A percentile compares a stretch with the other conserved stretches of the same genome.
phyloP scores from a whole-genome alignment of 1,140 invertebrate genomes.

The Trissolcus basalis region DNA sequence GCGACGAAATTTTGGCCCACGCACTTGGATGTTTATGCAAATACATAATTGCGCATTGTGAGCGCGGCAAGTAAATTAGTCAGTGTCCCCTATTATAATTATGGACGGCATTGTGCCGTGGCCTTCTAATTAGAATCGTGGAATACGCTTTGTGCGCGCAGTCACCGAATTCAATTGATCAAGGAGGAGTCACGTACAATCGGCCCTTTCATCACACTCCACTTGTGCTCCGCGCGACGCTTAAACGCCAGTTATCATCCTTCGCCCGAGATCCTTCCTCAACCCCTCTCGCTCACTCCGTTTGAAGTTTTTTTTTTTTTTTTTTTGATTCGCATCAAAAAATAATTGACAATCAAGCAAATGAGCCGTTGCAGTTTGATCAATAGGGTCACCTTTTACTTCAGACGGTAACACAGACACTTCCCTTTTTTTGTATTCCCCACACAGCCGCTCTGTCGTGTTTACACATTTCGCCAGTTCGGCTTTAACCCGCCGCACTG shows the following conservation, averaged over 20 bases:
- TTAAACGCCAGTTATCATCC: slow-evolving; percentile 54
- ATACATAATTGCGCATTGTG: slow-evolving; percentile 54
- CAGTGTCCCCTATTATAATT: slow-evolving; percentile 56
- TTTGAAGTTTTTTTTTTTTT: slow-evolving; percentile 25
- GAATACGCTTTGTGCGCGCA: slow-evolving; percentile 55
- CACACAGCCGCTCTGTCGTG: neutral
- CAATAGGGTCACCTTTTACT: slow-evolving; percentile 33
- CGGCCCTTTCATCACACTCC: slow-evolving; percentile 48
- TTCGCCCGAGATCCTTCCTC: slow-evolving; percentile 25
- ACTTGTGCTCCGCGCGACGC: slow-evolving; percentile 38
- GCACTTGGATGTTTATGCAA: slow-evolving; percentile 40
- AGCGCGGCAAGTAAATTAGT: slow-evolving; percentile 46
- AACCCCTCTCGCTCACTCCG: slow-evolving; percentile 10
- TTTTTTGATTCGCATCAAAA: slow-evolving; percentile 20
- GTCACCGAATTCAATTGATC: slow-evolving; percentile 58
- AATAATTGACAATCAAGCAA: slow-evolving; percentile 24
- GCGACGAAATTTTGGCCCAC: no score
- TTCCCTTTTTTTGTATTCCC: neutral
- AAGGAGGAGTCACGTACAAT: slow-evolving; percentile 59
- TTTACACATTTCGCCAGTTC: slow-evolving; percentile 30
- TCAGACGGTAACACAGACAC: neutral
- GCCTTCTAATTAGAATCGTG: slow-evolving; percentile 58
- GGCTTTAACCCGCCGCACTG: slow-evolving; percentile 24
- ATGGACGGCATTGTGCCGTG: slow-evolving; percentile 47
- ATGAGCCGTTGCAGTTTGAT: slow-evolving; percentile 21